These are phyloP conservation scores for Pelodiscus sinensis DNA, from an alignment of 2,113 vertebrate species.

Conservation along the genomic window DNA sequence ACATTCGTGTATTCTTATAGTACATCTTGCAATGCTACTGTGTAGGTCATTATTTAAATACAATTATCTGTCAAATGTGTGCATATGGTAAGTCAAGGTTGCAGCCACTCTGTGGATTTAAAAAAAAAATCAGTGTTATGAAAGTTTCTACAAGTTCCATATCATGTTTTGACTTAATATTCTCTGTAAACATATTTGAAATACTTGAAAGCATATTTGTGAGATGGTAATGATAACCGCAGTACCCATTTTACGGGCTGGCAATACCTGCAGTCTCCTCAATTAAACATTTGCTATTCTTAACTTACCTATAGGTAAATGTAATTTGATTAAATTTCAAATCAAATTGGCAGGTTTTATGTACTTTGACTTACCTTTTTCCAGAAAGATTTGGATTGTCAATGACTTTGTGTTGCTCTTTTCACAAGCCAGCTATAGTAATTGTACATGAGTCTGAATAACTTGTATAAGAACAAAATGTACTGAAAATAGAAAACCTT, in stretches of 20 bases:
- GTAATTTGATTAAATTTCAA: neutral
- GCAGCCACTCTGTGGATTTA: neutral
- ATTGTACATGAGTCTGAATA: neutral
- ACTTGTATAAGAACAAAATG: neutral
- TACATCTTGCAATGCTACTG: neutral
- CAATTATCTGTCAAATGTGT: neutral
- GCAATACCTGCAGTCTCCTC: neutral
- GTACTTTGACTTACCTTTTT: neutral
- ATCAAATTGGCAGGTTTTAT: neutral
- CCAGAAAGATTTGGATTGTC: neutral
- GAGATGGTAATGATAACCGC: too few species aligned
- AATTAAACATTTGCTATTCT: neutral
- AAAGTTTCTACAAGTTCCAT: neutral
- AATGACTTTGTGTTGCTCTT: neutral
- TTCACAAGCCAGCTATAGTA: neutral
- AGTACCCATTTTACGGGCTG: neutral
- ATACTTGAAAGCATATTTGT: accelerated
- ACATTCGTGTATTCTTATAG: neutral
- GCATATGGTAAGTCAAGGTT: neutral
- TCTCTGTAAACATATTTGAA: neutral
- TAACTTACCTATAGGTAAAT: neutral
- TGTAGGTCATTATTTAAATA: neutral
- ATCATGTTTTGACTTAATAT: neutral
- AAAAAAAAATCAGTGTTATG: neutral
- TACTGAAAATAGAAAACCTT: neutral